Evolutionary conservation across 2,797 vertebrate species (phyloP).

Genomic region (Tapera naevia): DNA sequence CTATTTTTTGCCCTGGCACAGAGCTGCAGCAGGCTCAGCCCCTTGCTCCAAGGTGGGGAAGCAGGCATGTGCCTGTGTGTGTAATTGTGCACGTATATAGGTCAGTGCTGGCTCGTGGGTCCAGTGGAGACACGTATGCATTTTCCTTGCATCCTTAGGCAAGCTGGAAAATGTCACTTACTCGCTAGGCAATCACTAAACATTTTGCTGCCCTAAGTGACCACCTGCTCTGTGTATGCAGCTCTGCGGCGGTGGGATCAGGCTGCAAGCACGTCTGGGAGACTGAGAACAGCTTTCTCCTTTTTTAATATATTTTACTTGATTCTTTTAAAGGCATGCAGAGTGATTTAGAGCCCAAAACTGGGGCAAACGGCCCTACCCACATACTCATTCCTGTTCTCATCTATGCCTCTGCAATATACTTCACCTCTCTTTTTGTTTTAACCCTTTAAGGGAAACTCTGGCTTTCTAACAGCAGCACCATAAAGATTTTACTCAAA

Average conservation of each 20-base stretch:
- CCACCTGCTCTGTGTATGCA: background rate
- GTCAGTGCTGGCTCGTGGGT: background rate
- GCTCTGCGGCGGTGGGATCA: background rate
- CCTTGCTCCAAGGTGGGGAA: background rate
- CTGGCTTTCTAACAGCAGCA: background rate
- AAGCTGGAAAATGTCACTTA: constrained; percentile 50
- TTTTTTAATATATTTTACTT: background rate
- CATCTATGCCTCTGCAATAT: background rate
- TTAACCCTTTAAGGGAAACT: background rate
- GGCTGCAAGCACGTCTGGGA: background rate
- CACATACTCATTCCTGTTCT: background rate
- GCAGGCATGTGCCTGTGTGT: background rate
- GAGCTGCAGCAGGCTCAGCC: background rate
- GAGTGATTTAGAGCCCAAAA: background rate
- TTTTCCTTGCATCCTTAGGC: constrained; percentile 43
- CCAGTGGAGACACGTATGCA: background rate
- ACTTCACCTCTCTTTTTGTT: background rate
- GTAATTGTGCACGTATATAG: background rate
- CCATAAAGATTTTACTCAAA: background rate
- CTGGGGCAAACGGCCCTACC: background rate
- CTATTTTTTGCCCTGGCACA: constrained; percentile 13
- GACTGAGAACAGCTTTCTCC: background rate
- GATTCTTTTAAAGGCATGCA: background rate
- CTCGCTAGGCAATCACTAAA: background rate
- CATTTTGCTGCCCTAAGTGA: constrained; percentile 11